Base-by-base conservation (phyloP, 1,140 invertebrate species). In the Chionoecetes opilio region DNA sequence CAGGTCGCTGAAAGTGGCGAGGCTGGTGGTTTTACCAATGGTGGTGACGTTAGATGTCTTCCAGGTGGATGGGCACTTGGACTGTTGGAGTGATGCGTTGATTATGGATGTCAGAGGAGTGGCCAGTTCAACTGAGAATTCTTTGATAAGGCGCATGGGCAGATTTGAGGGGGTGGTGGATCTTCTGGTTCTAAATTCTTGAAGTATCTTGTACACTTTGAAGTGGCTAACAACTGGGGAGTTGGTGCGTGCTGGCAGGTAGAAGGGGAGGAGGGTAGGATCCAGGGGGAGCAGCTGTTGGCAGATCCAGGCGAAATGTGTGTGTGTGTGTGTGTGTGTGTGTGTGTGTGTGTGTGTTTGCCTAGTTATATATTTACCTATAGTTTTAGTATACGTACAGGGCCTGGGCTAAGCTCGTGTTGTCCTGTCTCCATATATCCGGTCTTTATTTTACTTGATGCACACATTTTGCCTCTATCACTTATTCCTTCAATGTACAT, bases 51-150 rank as follows among this genome's bases (percentile, higher is more conserved):
- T 14, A 31, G 85, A 86, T 11, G 29, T 29, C 35, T 86, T 86
- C 29, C 85, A 86, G 6, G 32, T 38, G 35, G 85, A 34, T 86
- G 85, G 85, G 29, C 32, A 86, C 85, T 86, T 86, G 35, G 32
- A 5, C 3, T 86, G 85, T 38, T 86, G 32, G 11, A 86, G 29
- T 86, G 85, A 86, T 8, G 85, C 85, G 21, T 86, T 86, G 35
- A 86, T 86, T 17, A 9, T 86, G 35, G 85, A 86, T 3, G 21
- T 34, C 3, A 86, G 29, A 5, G 85, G 85, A 35, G 29, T 86
- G 85, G 85, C 85, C 6, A 86, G 35, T 31, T 31, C 29, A 31
- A 31, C 85, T 86, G 85, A 3, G 2, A 86, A 86, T n/a, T n/a
- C 85, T 17, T 86, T 86, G 35, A 35, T 35, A 11, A 86, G 85